These are phyloP conservation scores for Ammospiza maritima DNA, from an alignment of 2,797 vertebrate genomes.

Conservation along the genomic window DNA sequence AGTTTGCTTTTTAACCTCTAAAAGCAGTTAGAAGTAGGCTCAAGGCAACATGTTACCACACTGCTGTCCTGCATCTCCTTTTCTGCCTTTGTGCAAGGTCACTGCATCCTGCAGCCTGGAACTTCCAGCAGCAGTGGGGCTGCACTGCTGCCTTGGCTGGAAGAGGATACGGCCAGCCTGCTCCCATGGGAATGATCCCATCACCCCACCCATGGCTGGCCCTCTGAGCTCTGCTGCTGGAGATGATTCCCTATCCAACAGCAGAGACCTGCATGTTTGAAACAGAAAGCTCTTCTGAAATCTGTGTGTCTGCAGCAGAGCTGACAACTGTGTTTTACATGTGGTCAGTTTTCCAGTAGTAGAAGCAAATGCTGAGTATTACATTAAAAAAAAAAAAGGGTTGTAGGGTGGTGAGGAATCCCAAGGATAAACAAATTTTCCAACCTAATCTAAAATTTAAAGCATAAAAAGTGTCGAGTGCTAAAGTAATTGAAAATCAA, in stretches of 20 bases:
- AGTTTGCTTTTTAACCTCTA: constrained; percentile 37
- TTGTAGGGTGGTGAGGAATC: neutral
- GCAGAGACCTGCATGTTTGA: neutral
- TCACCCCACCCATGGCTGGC: neutral
- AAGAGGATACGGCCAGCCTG: neutral
- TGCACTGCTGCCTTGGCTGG: neutral
- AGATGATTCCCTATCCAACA: neutral
- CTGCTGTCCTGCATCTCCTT: constrained; percentile 42
- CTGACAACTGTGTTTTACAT: neutral
- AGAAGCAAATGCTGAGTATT: constrained; percentile 52
- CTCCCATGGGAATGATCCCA: neutral
- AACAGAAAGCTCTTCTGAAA: constrained; percentile 27
- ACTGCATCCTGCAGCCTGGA: neutral
- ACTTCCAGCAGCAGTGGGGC: neutral
- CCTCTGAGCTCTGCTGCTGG: constrained; percentile 14
- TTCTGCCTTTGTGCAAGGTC: neutral
- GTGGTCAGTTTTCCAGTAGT: constrained; percentile 3
- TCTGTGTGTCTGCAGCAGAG: neutral
- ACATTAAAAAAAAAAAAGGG: neutral
- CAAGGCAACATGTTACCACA: constrained; percentile 44
- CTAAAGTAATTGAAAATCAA: constrained; percentile 62
- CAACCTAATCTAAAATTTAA: constrained; percentile 55
- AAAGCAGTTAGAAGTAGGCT: constrained; percentile 47
- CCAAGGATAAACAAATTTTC: constrained; percentile 26
- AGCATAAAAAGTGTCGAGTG: constrained; percentile 65